These are phyloP conservation scores for Encarsia formosa DNA, from an alignment of 2,888 invertebrate genomes.

Conservation along the genomic window DNA sequence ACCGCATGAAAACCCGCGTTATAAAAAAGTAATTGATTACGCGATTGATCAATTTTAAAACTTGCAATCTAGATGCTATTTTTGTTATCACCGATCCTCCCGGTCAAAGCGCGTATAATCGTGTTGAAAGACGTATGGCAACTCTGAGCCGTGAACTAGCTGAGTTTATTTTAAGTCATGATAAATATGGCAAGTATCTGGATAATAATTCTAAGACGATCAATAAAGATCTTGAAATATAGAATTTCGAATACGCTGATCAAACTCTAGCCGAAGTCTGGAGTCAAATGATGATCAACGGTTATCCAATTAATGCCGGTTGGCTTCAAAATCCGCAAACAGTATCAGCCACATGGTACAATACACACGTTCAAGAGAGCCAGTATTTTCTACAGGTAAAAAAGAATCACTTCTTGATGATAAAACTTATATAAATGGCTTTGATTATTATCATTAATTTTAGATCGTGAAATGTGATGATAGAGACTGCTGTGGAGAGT, in stretches of 20 bases:
- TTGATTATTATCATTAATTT: not conserved
- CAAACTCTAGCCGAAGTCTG: not conserved
- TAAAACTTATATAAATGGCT: not conserved
- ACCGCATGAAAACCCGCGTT: not conserved
- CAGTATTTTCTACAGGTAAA: conserved; percentile 33
- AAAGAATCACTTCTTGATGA: not conserved
- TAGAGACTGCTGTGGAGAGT: conserved; percentile 8
- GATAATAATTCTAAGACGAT: not conserved
- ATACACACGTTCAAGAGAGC: conserved; percentile 32
- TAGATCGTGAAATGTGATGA: conserved; percentile 17
- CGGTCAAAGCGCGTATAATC: not conserved
- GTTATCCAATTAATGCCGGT: not conserved
- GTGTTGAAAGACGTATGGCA: conserved; percentile 3
- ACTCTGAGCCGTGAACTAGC: not conserved
- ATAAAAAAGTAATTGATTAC: not conserved
- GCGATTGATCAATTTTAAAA: not conserved
- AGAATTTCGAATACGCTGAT: not conserved
- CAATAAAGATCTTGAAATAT: not conserved
- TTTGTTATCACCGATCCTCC: conserved; percentile 1
- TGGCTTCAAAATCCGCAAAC: not conserved
- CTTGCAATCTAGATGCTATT: not conserved
- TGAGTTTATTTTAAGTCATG: conserved; percentile 1
- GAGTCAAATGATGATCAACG: not conserved
- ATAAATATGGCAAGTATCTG: not conserved
- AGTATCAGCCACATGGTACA: conserved; percentile 30